A percentile compares a stretch with the other conserved stretches of the same genome.
These are phyloP conservation scores for Amazona guildingii DNA, from an alignment of 2,113 vertebrate species.

Conservation along the genomic window DNA sequence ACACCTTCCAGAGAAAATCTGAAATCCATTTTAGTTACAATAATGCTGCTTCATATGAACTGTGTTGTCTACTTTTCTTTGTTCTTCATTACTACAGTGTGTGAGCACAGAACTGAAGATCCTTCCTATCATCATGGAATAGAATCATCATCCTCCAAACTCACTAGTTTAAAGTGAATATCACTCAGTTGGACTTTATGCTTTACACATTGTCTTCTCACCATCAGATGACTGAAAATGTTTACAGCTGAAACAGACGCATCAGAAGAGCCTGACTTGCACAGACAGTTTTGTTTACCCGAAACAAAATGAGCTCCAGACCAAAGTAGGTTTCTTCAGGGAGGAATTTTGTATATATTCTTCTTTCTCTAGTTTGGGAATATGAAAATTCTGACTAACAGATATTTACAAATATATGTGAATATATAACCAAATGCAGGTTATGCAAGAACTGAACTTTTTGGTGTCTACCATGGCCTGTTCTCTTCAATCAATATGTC, in stretches of 20 bases:
- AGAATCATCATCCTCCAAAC: neutral
- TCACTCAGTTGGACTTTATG: neutral
- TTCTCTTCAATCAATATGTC: neutral
- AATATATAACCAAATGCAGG: neutral
- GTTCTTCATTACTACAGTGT: neutral
- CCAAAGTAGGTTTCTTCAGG: neutral
- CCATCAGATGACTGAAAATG: neutral
- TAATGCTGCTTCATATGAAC: rapidly evolving
- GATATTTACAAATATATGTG: neutral
- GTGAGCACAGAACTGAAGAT: neutral
- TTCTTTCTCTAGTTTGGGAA: neutral
- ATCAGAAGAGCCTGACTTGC: neutral
- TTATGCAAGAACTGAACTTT: neutral
- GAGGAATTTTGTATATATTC: neutral
- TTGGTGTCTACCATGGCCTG: neutral
- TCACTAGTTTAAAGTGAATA: neutral
- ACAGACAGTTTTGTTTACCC: neutral
- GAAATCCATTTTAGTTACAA: neutral
- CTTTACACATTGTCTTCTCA: neutral
- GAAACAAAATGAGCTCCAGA: neutral
- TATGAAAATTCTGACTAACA: neutral
- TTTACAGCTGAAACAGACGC: neutral
- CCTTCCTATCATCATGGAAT: neutral
- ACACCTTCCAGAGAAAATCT: neutral
- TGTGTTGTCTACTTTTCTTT: neutral